phyloP scores from a whole-genome alignment of 2,113 vertebrate species.

The Uropsilus gracilis region DNA sequence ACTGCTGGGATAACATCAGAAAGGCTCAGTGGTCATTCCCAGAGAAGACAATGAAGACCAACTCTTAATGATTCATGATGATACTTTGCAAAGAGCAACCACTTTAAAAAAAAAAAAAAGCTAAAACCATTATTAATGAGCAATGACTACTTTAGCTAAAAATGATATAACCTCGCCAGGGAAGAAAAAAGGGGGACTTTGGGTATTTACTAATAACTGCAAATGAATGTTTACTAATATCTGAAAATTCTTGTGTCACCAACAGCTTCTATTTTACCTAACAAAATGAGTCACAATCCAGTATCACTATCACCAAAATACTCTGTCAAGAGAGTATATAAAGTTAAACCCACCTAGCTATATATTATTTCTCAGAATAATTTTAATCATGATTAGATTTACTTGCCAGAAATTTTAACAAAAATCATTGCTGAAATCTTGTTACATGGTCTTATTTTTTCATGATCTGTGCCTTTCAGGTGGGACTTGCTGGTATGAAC shows the following conservation, averaged over 20 bases:
- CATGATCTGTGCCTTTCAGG: neutral
- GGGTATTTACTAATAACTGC: no score
- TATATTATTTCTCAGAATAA: neutral
- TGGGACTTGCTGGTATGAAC: neutral
- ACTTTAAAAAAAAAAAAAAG: neutral
- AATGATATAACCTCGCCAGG: neutral
- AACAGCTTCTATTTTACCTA: neutral
- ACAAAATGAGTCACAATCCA: neutral
- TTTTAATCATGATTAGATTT: neutral
- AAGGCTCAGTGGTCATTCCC: neutral
- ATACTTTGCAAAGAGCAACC: neutral
- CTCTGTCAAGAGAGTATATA: neutral
- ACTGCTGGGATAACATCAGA: neutral
- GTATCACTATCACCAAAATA: neutral
- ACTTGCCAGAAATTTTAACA: neutral
- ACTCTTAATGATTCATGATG: neutral
- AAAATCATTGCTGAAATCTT: neutral
- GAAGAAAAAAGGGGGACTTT: neutral
- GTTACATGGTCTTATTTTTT: neutral
- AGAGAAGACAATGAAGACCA: neutral
- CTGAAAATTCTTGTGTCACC: neutral
- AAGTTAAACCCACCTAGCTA: neutral
- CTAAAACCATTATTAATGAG: slow-evolving; percentile 23
- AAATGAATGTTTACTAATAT: neutral
- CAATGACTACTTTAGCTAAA: neutral